A percentile compares a stretch with the other conserved stretches of the same genome.
Evolutionary conservation across 64 coral and sea anemone species (phyloP).

Genomic region (Actinia tenebrosa): DNA sequence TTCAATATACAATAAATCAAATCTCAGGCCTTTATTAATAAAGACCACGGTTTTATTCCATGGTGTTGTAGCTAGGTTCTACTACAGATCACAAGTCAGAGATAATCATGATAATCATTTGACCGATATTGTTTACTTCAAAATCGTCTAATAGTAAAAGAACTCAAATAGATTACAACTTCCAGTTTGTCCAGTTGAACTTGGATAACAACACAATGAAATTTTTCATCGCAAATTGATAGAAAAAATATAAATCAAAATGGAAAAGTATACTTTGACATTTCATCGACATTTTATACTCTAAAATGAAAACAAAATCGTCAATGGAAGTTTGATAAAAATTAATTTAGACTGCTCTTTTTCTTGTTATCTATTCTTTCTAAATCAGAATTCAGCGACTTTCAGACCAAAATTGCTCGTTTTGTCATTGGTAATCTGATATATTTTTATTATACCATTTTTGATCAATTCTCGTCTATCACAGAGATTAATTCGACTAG

Average conservation of each 20-base stretch:
- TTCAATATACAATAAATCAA: not conserved
- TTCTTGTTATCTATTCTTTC: not conserved
- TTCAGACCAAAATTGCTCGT: not conserved
- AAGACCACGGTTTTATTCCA: not conserved
- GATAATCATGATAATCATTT: not conserved
- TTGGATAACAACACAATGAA: not conserved
- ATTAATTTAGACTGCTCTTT: not conserved
- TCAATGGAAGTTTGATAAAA: not conserved
- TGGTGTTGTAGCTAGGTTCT: not conserved
- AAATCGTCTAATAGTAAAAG: not conserved
- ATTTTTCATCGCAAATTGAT: not conserved
- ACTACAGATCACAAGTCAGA: not conserved
- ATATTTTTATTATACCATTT: conserved; percentile 4
- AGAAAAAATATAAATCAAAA: not conserved
- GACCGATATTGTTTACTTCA: not conserved
- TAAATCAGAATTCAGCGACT: not conserved
- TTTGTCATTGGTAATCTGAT: conserved; percentile 12
- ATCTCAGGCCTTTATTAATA: not conserved
- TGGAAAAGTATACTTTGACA: not conserved
- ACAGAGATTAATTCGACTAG: not conserved
- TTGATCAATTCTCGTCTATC: conserved; percentile 4
- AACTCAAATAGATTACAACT: conserved; percentile 2
- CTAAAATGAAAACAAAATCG: not conserved
- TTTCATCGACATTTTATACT: not conserved
- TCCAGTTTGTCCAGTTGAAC: not conserved